Evolutionary conservation across 2,797 vertebrate species (phyloP), one percentile per base, ranked within the genome.

Genomic region (Lutjanus argentimaculatus): DNA sequence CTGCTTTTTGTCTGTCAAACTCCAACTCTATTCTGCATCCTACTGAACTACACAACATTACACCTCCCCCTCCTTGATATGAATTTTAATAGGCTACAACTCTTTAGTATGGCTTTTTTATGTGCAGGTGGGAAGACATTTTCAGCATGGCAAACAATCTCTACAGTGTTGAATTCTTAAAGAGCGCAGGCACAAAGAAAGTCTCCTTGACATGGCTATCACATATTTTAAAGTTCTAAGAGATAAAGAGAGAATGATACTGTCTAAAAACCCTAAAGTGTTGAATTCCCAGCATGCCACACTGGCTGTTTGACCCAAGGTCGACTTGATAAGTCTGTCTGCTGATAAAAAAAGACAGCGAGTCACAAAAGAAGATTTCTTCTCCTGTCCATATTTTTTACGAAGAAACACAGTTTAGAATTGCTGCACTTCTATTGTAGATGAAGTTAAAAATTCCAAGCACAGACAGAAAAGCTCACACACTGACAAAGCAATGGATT

Each of bases 1-100:
- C 16, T 64, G 63, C 12, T 68, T 85, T 84, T 71, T 75, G 57
- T 80, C 83, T 86, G 82, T 85, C 83, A 84, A 81, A 83, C 48
- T 56, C 57, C 11, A 79, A 65, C 53, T 62, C 61, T 51, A 11
- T 74, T 62, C 63, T 57, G 57, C 67, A 82, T 86, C 65, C 57
- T 10, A 48, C 36, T 73, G 43, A 72, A 67, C 70, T 65, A 58
- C 62, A 64, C 72, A 63, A 21, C 52, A 77, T 59, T 58, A 71
- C 25, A 63, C 64, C 17, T 52, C 65, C 22, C 19, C 53, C n/a
- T 77, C 36, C 6, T 48, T 46, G 46, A 76, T 56, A 55, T 72
- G 42, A 69, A 66, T 71, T 79, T 68, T 55, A 63, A 75, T 49
- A 63, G 19, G 11, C 65, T 65, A 16, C 61, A 81, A 68, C 67